These are phyloP conservation scores for Diorhabda carinulata DNA, from an alignment of 1,140 invertebrate species.

Conservation along the genomic window DNA sequence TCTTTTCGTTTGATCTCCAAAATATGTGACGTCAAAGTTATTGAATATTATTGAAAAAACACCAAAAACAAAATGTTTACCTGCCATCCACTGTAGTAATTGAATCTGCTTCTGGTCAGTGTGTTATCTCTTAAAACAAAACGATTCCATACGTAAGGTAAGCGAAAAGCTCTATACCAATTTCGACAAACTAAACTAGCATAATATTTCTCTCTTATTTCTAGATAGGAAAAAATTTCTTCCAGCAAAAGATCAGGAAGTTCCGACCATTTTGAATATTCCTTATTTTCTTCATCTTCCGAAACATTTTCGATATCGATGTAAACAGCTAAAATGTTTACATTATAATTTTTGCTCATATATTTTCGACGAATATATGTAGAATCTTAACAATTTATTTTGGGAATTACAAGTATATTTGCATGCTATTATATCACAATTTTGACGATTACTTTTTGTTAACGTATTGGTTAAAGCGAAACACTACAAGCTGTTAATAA, in stretches of 20 bases:
- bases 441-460: too few species aligned
- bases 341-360: too few species aligned
- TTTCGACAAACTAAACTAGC: conserved; percentile 67
- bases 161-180: conserved; percentile 72
- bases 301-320: conserved; percentile 56
- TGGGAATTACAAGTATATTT: too few species aligned
- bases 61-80: conserved; percentile 36
- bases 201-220: conserved; percentile 66
- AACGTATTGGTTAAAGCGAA: too few species aligned
- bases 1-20: too few species aligned
- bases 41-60: background rate
- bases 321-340: conserved; percentile 52
- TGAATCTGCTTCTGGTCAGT: conserved; percentile 69
- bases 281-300: conserved; percentile 44
- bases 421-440: too few species aligned
- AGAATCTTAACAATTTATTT: too few species aligned
- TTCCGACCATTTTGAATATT: conserved; percentile 61
- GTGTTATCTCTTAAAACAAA: conserved; percentile 71
- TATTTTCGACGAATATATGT: too few species aligned
- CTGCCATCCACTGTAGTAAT: conserved; percentile 81
- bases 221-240: conserved; percentile 69
- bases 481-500: conserved; percentile 3
- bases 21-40: background rate
- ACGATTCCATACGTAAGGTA: conserved; percentile 69
- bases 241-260: conserved; percentile 75